Base-by-base conservation (phyloP, 2,888 invertebrate genomes). In the Eurois occulta region DNA sequence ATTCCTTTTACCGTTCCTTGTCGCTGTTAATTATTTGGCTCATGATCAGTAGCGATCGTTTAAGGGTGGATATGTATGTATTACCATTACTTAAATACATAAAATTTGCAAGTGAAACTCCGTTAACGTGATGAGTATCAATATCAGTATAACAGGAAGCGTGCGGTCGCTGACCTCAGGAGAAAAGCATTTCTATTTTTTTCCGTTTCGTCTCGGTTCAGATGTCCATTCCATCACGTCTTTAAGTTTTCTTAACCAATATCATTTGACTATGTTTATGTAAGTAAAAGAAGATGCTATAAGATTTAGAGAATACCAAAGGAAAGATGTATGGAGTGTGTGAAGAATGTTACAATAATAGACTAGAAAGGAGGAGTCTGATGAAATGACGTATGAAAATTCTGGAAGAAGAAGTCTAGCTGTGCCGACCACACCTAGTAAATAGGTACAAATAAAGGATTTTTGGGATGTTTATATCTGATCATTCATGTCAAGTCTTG, bases 1-100 rank as follows among this genome's bases (percentile, higher is more conserved):
- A 81, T 75, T 28, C 41, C 1, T 75, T 69, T 41, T 55, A 43
- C 62, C 18, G 28, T 69, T 52, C 43, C 81, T 69, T 81, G 76
- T 69, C 60, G 69, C 64, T 75, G 46, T 68, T 80, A 18, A 80
- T 81, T 80, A 67, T 75, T 35, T 21, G 58, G 55, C 24, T 41
- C 69, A 28, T 58, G 69, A 66, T 69, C 58, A 66, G 41, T 24
- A 48, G 46, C 24, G 58, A 69, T 58, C 68, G 65, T 28, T 48
- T 55, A 21, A 21, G 32, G 21, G 65, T 58, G 3, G 16, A 46
- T 21, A 58, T 68, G 11, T n/a, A 11, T 41, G 41, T 55, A 41
- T 1, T 48, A 48, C 7, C 6, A 21, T 48, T 48, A 48, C 7
- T 21, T 48, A 48, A 48, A 18, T 48, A 21, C 18, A 21, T 46